Percentiles rank a stretch among this genome's conserved stretches.
phyloP scores from a whole-genome alignment of 2,797 vertebrate genomes.

The Neomorphus geoffroyi region DNA sequence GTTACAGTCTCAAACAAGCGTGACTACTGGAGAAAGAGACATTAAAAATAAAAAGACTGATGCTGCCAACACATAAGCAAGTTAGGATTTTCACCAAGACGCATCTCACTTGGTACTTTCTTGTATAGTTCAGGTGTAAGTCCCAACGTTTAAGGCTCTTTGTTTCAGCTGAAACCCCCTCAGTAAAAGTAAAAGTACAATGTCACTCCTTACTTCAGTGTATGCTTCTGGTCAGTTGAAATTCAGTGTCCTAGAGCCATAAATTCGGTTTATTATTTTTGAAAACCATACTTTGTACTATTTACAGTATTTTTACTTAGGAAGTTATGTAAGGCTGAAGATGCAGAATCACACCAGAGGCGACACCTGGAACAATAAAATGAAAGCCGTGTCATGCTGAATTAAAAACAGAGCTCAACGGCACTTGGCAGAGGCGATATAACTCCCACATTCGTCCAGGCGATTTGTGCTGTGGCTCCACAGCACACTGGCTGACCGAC shows the following conservation, averaged over 20 bases:
- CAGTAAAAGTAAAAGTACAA: accelerated
- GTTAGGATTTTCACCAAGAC: not conserved
- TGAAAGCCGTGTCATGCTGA: not conserved
- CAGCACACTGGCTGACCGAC: not conserved
- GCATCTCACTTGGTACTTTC: not conserved
- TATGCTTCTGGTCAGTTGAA: not conserved
- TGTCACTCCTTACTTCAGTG: not conserved
- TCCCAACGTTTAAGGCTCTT: not conserved
- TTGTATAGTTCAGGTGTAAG: not conserved
- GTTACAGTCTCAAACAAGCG: no score
- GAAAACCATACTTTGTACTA: not conserved
- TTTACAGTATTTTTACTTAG: not conserved
- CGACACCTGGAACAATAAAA: not conserved
- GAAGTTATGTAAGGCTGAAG: not conserved
- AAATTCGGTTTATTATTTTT: not conserved
- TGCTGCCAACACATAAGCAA: not conserved
- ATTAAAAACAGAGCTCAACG: not conserved
- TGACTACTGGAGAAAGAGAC: not conserved
- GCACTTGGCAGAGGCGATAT: not conserved
- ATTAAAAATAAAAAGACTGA: not conserved
- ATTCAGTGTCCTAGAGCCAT: not conserved
- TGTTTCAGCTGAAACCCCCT: not conserved
- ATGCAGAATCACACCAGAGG: not conserved
- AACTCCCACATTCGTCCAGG: not conserved
- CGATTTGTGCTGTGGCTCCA: not conserved